Conservation (phyloP, 1,140 invertebrate species). For the Homalodisca vitripennis region DNA sequence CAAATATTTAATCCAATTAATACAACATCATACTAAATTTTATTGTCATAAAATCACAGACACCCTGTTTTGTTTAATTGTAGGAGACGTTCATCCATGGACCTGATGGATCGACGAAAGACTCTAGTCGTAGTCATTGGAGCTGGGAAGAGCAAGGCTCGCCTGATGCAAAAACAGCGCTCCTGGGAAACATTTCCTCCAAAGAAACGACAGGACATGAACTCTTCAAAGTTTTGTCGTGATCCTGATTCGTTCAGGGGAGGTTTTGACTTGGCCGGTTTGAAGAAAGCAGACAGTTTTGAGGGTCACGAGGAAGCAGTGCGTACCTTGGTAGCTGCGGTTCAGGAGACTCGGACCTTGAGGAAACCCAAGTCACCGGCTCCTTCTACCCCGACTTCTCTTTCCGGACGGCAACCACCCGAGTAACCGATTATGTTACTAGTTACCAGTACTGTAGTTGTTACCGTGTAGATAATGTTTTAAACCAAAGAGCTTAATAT, state of each 20-base stretch:
- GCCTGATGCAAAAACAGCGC: conserved; percentile 59
- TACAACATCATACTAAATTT: no score
- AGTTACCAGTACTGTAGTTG: background rate
- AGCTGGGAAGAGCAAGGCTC: conserved; percentile 47
- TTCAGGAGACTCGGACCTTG: conserved; percentile 60
- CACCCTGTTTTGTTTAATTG: no score
- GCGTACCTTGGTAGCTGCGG: conserved; percentile 65
- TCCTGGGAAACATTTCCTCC: conserved; percentile 66
- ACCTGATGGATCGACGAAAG: conserved; percentile 49
- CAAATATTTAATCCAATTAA: no score
- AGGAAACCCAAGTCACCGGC: conserved; percentile 37
- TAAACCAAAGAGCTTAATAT: conserved; percentile 22
- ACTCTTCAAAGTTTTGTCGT: conserved; percentile 42
- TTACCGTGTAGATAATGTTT: conserved; percentile 11
- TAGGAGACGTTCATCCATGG: conserved; percentile 39
- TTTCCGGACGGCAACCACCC: background rate
- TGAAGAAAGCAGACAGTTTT: conserved; percentile 60
- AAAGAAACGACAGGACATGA: conserved; percentile 48
- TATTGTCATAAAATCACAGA: no score
- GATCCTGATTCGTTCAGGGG: conserved; percentile 46
- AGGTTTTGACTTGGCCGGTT: conserved; percentile 41
- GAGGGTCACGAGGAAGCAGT: conserved; percentile 72
- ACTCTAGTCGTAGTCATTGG: conserved; percentile 53
- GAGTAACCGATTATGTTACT: background rate
- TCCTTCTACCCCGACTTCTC: conserved; percentile 26